Conservation (phyloP, 2,113 vertebrate genomes). For the Cyprinodon tularosa region DNA sequence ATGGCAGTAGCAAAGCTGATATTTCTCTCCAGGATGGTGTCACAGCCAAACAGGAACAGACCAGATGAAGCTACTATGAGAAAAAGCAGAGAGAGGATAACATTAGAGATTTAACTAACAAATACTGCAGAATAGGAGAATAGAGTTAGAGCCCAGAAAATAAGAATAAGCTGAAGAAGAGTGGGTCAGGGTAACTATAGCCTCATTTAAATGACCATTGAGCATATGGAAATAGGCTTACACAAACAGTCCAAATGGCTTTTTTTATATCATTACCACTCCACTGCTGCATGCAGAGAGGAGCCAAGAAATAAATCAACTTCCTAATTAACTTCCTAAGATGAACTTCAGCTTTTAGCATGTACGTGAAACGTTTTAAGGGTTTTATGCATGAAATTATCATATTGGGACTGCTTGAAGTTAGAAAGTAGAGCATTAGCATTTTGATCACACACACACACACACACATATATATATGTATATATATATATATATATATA, state of each 20-base stretch:
- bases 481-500: too few species aligned
- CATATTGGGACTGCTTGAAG: neutral
- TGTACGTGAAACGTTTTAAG: neutral
- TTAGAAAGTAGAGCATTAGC: neutral
- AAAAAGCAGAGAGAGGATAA: too few species aligned
- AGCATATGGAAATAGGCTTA: neutral
- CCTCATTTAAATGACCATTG: neutral
- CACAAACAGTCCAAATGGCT: neutral
- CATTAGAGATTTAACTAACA: too few species aligned
- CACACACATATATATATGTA: too few species aligned
- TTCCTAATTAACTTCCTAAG: neutral
- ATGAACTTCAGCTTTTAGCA: neutral
- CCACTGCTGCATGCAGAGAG: neutral
- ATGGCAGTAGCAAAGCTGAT: too few species aligned
- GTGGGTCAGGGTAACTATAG: neutral
- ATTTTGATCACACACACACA: too few species aligned
- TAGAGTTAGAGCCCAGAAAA: too few species aligned
- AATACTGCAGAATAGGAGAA: too few species aligned
- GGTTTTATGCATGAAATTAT: neutral
- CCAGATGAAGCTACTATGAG: too few species aligned
- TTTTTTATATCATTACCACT: neutral
- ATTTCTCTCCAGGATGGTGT: too few species aligned
- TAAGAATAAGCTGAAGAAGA: too few species aligned
- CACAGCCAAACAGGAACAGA: too few species aligned
- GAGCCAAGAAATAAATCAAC: neutral